Evolutionary conservation across 37 sponge, comb jelly and placozoan genomes (phyloP).

Genomic region (Ephydatia muelleri): DNA sequence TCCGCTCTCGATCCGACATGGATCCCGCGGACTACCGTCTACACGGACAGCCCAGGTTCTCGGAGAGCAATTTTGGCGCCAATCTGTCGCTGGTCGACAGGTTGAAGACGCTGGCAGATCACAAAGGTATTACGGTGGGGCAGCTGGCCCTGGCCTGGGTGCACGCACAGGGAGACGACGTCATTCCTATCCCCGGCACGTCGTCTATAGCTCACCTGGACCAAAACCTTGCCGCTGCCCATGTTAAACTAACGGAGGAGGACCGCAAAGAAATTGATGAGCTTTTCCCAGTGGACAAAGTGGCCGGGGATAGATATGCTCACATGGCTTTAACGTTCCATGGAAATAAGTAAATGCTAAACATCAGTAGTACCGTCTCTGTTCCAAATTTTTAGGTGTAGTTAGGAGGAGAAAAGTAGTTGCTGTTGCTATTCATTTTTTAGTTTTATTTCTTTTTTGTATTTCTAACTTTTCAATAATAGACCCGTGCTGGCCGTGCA

Average conservation of each 20-base stretch:
- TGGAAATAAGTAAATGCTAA: not conserved
- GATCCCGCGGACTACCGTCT: not conserved
- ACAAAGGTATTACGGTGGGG: not conserved
- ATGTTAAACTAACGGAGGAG: not conserved
- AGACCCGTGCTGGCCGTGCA: too few relatives aligned
- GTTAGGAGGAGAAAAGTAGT: too few relatives aligned
- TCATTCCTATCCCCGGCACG: not conserved
- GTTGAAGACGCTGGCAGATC: not conserved
- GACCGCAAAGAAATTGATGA: not conserved
- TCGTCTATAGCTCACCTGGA: not conserved
- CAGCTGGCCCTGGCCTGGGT: constrained; percentile 11
- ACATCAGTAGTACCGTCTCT: too few relatives aligned
- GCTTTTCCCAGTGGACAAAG: not conserved
- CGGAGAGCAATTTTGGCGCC: not conserved
- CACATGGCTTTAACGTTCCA: not conserved
- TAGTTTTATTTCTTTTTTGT: too few relatives aligned
- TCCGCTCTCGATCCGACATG: not conserved
- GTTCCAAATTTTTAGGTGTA: too few relatives aligned
- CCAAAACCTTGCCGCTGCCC: not conserved
- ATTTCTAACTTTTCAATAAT: too few relatives aligned
- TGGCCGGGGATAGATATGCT: not conserved
- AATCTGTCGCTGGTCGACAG: not conserved
- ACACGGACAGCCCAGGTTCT: not conserved
- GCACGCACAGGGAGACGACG: not conserved
- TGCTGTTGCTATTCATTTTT: not conserved